Evolutionary conservation across 2,888 invertebrate genomes (phyloP).

Genomic region (Isoperla grammatica): DNA sequence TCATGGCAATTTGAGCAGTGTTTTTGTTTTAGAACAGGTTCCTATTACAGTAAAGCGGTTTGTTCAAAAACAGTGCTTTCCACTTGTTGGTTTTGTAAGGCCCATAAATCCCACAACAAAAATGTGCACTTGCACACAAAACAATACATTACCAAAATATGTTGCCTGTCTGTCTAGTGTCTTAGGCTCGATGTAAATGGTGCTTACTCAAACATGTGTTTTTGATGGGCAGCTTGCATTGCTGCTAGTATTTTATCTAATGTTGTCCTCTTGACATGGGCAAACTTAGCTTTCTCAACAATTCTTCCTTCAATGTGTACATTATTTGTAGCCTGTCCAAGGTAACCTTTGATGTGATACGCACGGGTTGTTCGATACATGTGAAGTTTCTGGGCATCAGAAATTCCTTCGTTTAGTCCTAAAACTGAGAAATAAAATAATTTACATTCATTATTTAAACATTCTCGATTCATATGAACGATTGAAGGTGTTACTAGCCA

Average conservation of each 20-base stretch:
- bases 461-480: neutral
- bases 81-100: no score
- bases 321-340: slow-evolving; percentile 72
- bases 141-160: no score
- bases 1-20: no score
- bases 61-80: no score
- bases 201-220: slow-evolving; percentile 77
- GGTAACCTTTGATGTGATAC: slow-evolving; percentile 66
- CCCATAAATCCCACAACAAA: no score
- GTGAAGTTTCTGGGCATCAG: slow-evolving; percentile 51
- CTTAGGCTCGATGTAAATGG: no score
- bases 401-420: slow-evolving; percentile 65
- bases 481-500: no score
- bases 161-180: no score
- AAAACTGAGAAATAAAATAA: slow-evolving; percentile 52
- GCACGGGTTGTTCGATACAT: slow-evolving; percentile 59
- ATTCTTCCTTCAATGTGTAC: slow-evolving; percentile 66
- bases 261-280: slow-evolving; percentile 61
- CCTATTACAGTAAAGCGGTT: no score
- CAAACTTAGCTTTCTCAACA: slow-evolving; percentile 61
- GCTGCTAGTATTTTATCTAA: slow-evolving; percentile 70
- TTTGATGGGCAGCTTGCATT: slow-evolving; percentile 81
- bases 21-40: no score
- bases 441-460: neutral
- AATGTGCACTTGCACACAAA: no score